phyloP scores from a whole-genome alignment of 2,888 invertebrate species.

The Clivina fossor region DNA sequence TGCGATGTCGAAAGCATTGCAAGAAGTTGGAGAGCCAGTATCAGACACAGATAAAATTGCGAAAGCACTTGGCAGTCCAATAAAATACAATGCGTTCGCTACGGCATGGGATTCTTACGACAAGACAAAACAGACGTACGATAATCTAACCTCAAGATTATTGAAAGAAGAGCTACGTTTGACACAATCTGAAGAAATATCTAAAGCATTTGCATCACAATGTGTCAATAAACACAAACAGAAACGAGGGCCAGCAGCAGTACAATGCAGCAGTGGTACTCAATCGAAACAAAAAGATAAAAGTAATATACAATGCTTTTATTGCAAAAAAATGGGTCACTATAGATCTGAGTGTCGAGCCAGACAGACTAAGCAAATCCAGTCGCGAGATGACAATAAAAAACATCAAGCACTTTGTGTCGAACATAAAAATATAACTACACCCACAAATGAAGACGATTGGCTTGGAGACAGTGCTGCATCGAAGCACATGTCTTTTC shows the following conservation, averaged over 20 bases:
- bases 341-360: conserved; percentile 7
- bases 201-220: conserved; percentile 1
- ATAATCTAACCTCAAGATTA: too few species aligned
- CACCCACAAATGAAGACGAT: conserved; percentile 2
- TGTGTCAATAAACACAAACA: not conserved
- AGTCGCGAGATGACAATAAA: not conserved
- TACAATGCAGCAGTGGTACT: not conserved
- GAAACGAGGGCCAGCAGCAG: not conserved
- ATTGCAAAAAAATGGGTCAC: conserved; percentile 8
- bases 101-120: too few species aligned
- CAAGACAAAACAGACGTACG: too few species aligned
- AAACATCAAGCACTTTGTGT: conserved; percentile 8
- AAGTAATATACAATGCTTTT: conserved; percentile 4
- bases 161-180: conserved; percentile 16
- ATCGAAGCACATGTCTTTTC: conserved; percentile 5
- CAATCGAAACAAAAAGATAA: not conserved
- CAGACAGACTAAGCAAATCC: conserved; percentile 5
- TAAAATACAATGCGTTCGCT: too few species aligned
- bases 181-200: conserved; percentile 3
- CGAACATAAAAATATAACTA: conserved; percentile 5
- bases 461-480: conserved; percentile 11
- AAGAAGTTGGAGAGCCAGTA: conserved; percentile 30
- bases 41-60: conserved; percentile 33
- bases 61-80: conserved; percentile 20
- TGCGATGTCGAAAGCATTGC: conserved; percentile 25